Base-by-base conservation (phyloP, 2,113 vertebrate species). In the Peromyscus californicus region DNA sequence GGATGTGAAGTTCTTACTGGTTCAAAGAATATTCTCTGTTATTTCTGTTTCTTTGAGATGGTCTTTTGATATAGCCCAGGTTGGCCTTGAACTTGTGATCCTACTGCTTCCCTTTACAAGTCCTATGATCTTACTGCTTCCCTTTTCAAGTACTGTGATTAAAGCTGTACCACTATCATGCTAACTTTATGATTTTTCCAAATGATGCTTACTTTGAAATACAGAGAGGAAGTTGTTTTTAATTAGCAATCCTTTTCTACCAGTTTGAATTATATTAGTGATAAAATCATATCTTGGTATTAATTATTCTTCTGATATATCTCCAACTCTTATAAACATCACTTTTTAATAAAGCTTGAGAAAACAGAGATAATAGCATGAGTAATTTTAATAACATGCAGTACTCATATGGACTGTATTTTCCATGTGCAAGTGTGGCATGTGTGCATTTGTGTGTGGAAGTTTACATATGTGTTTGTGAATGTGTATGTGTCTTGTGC, bases 261-360 rank as follows among this genome's bases (percentile, higher is more conserved):
- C 89, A 19, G 19, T 94, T 97, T 79, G 85, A 63, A 78, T 31
- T 87, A 8, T 45, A 74, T 82, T 21, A 93, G 54, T 93, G 54
- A 84, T 75, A 82, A 75, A 89, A 79, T 92, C 69, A 65, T 29
- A 82, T 82, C 80, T 92, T 88, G 39, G 7, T 65, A 92, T 69
- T 86, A 51, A 65, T 54, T 75, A 54, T 75, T 82, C 78, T n/a
- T 67, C 86, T 94, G 39, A 16, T 85, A 54, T 42, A 21, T 84
- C 17, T 65, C 85, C 63, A 54, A 54, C 0, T 70, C 67, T 39
- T 76, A 26, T 80, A 54, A 92, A 65, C 15, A 42, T 80, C 16
- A 63, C 42, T 96, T 95, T 90, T 67, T 74, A 93, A 79, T 74
- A n/a, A 94, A 93, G 39, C 17, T 33, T 85, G 76, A 85, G 36